Evolutionary conservation across 1,140 invertebrate species (phyloP), one percentile per base, ranked within the genome.

Genomic region (Drosophila sp.): DNA sequence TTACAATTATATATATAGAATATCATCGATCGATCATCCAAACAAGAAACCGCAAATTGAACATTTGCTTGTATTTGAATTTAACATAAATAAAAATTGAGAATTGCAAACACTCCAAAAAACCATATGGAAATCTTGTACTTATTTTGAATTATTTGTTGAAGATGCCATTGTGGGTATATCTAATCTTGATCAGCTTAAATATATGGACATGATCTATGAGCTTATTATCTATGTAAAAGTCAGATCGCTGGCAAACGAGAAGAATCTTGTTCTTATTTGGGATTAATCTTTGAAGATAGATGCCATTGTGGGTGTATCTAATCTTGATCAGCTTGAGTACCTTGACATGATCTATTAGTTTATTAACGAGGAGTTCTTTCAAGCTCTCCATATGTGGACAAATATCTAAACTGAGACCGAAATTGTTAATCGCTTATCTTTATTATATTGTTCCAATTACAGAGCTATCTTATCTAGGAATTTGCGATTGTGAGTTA

Each of bases 11-110:
- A 50, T 50, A 50, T 50, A 50, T 50, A 50, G n/a, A 27, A 7
- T 50, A 56, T 78, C 72, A 87, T 87, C 76, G 72, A 89, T 89
- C 80, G 84, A 89, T 87, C 84, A 87, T 84, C 77, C 38, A 84
- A 69, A 80, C 30, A 33, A 27, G n/a, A 58, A 58, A 54, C 23
- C 23, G 44, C 44, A 50, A 50, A 50, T 50, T 27, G 25, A 50
- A 50, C 44, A 86, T 73, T 89, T 83, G 85, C 85, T 80, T 83
- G 66, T 80, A 73, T 73, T 87, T 85, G 67, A 89, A 87, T 83
- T 17, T 84, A 79, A 71, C 66, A 77, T 38, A 77, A 80, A 89
- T 71, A 60, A 77, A 47, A 80, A 77, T 89, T 87, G 76, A 83
- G 80, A 80, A 85, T 69, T 90, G 80, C 84, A 86, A 77, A 60